Percentiles rank a stretch among this genome's conserved stretches.
These are phyloP conservation scores for Pogonomyrmex barbatus DNA, from an alignment of 1,140 invertebrate genomes.

Conservation along the genomic window DNA sequence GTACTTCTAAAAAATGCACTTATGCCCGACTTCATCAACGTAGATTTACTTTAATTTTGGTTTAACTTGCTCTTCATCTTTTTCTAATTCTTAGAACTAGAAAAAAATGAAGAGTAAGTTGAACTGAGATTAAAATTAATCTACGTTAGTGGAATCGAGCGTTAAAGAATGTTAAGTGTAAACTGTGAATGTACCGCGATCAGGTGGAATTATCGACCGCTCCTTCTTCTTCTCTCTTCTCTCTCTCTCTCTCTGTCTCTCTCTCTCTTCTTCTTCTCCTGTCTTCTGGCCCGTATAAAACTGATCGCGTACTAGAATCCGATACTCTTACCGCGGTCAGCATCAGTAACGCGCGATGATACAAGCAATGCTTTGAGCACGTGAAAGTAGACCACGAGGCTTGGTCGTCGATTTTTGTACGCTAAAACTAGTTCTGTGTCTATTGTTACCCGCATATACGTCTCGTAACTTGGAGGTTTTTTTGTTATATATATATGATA, in stretches of 20 bases:
- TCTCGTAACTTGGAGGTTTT: conserved; percentile 31
- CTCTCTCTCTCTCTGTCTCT: background rate
- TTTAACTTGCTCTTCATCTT: too few species aligned
- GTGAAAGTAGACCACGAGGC: conserved; percentile 70
- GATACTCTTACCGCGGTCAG: conserved; percentile 57
- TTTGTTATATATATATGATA: conserved; percentile 20
- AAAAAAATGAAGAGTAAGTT: too few species aligned
- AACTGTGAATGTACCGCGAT: background rate
- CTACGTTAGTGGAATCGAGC: too few species aligned
- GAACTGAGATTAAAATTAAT: too few species aligned
- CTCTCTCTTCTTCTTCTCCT: background rate
- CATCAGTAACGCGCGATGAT: conserved; percentile 59
- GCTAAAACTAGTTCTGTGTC: conserved; percentile 67
- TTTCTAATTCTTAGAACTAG: too few species aligned
- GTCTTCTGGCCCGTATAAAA: background rate
- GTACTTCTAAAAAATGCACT: background rate
- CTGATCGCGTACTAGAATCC: conserved; percentile 23
- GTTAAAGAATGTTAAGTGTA: background rate
- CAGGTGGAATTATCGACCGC: conserved; percentile 14
- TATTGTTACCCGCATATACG: conserved; percentile 63
- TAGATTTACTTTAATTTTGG: too few species aligned
- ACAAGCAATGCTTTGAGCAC: conserved; percentile 25
- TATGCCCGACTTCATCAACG: too few species aligned
- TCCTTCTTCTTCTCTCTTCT: background rate
- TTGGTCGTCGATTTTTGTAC: conserved; percentile 61